Evolutionary conservation across 2,888 invertebrate species (phyloP), one percentile per base, ranked within the genome.

Genomic region (Trissolcus brochymenae): DNA sequence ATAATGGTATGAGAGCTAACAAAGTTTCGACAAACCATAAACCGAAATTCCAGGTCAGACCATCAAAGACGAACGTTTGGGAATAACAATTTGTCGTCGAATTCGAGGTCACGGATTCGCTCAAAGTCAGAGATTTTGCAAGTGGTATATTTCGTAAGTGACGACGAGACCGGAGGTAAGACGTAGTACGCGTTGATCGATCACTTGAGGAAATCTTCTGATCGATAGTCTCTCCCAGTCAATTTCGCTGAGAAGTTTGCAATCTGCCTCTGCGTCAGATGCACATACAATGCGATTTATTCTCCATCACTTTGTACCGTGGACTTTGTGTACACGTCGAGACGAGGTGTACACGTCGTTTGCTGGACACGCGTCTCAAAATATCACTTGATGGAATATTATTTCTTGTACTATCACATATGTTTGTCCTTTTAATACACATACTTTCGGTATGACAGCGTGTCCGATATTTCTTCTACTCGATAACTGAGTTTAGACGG

Each of bases 281-380:
- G 79, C 82, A 82, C 82, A 78, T 81, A 80, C 82, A 80, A 85
- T 84, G 81, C 83, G 81, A 85, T 84, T 84, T 84, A 84, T 84
- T 82, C 79, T 56, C 68, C 74, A 78, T 74, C 76, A 66, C 59
- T 71, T 67, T 25, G 13, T 51, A 46, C 51, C 57, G 50, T 57
- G 51, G 51, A 71, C 51, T 50, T 64, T 54, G 16, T 49, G 19
- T 19, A 19, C 19, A 19, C 19, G 19, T 19, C 19, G 19, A 19
- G 43, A 46, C 21, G 53, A 53, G 49, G 57, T 53, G 65, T 43
- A 25, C 49, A 51, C 9, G 35, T 51, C 57, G 51, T 61, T 73
- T 29, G 19, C 40, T 16, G 55, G 66, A 66, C 65, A 56, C 51
- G 56, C 40, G 56, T 60, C 17, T 19, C 50, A 54, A 54, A 29